Evolutionary conservation across 1,140 invertebrate species (phyloP).

Genomic region (Coelopa frigida): DNA sequence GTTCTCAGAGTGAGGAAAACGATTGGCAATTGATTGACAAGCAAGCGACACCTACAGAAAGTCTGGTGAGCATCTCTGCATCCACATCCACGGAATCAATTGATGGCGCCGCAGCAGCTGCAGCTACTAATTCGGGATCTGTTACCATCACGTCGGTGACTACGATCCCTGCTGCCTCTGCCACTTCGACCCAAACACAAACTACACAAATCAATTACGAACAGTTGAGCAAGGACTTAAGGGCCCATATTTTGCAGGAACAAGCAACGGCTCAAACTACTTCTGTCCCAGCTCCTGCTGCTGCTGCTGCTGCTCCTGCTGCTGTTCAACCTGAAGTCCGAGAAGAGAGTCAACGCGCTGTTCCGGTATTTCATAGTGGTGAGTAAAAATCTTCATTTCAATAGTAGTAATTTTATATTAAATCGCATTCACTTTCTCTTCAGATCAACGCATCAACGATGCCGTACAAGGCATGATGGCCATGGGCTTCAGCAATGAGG

Average conservation of each 20-base stretch:
- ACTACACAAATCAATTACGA: no score
- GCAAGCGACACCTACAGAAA: slow-evolving; percentile 3
- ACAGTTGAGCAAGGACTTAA: no score
- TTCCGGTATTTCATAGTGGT: slow-evolving; percentile 30
- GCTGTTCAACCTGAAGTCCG: background rate
- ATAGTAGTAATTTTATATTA: background rate
- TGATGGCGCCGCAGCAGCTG: background rate
- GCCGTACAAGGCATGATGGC: slow-evolving; percentile 62
- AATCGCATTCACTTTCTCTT: slow-evolving; percentile 19
- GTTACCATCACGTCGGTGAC: no score
- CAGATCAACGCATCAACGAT: slow-evolving; percentile 54
- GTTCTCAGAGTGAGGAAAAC: slow-evolving; percentile 26
- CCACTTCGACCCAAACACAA: no score
- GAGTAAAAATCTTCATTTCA: slow-evolving; percentile 7
- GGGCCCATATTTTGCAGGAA: no score
- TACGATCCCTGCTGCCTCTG: no score
- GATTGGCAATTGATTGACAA: slow-evolving; percentile 32
- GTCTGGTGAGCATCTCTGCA: slow-evolving; percentile 1
- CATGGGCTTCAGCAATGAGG: slow-evolving; percentile 78
- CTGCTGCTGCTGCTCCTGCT: no score
- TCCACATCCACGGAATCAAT: slow-evolving; percentile 5
- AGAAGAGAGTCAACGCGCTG: slow-evolving; percentile 20
- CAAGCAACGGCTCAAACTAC: no score
- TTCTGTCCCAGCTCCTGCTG: background rate
- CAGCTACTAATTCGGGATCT: no score